Evolutionary conservation across 2,113 vertebrate genomes (phyloP).

Genomic region (Tauraco erythrolophus): DNA sequence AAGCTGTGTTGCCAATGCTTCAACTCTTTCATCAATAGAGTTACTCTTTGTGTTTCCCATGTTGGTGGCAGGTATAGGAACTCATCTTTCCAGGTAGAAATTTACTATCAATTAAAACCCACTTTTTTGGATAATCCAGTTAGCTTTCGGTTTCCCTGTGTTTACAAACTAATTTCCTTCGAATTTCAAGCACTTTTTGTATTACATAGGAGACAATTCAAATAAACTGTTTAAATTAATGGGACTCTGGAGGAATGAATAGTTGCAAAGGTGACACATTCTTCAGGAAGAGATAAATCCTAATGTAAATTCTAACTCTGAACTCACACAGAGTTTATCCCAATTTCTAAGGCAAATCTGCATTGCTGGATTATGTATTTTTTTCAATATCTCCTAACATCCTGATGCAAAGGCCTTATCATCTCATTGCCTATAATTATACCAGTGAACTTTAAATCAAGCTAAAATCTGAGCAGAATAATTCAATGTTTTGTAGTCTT

Average conservation of each 20-base stretch:
- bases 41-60: not conserved
- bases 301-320: not conserved
- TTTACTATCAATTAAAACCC: not conserved
- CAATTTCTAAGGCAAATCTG: not conserved
- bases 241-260: not conserved
- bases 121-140: not conserved
- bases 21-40: not conserved
- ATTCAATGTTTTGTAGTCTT: not conserved
- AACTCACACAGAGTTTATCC: not conserved
- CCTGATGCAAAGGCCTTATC: not conserved
- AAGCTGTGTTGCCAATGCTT: not conserved
- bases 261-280: not conserved
- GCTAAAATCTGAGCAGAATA: not conserved
- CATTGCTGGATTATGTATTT: not conserved
- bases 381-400: not conserved
- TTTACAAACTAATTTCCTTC: slow-evolving; percentile 6
- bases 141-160: not conserved
- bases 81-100: not conserved
- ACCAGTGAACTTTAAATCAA: not conserved
- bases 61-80: not conserved
- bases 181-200: not conserved
- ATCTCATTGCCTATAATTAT: not conserved
- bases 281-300: not conserved
- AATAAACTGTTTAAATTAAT: not conserved
- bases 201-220: not conserved